These are phyloP conservation scores for Fregata magnificens DNA, from an alignment of 2,113 vertebrate genomes.

Conservation along the genomic window DNA sequence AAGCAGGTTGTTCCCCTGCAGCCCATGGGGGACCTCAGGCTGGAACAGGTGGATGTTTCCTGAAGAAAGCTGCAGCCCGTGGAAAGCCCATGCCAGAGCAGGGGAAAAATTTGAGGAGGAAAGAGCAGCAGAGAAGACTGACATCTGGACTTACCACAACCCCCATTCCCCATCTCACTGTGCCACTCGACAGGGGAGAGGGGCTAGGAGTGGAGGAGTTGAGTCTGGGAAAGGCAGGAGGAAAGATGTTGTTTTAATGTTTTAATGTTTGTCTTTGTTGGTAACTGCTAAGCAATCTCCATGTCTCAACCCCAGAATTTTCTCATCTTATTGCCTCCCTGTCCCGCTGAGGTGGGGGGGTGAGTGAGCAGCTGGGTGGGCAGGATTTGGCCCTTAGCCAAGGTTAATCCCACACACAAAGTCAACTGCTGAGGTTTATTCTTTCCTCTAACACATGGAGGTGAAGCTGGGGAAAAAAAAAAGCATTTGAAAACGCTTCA, in stretches of 20 bases:
- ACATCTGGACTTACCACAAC: neutral
- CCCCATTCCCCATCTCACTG: neutral
- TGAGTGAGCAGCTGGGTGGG: neutral
- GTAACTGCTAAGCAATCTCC: neutral
- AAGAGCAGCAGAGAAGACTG: neutral
- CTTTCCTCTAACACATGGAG: neutral
- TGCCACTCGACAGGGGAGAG: fast-evolving
- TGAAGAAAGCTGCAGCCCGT: neutral
- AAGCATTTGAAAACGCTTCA: neutral
- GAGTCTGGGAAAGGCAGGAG: neutral
- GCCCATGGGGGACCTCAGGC: too few species aligned
- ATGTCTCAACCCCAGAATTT: neutral
- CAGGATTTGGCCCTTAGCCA: neutral
- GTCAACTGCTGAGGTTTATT: neutral
- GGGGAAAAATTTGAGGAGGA: neutral
- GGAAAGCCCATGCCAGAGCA: fast-evolving
- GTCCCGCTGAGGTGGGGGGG: fast-evolving
- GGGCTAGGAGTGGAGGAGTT: neutral
- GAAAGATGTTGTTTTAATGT: neutral
- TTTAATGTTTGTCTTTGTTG: neutral
- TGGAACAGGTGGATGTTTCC: neutral
- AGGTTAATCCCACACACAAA: neutral
- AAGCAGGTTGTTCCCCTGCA: neutral
- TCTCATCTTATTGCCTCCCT: neutral
- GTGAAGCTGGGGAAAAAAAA: neutral